Percentiles rank a stretch among this genome's conserved stretches.
These are phyloP conservation scores for Typhlomys cinereus DNA, from an alignment of 2,113 vertebrate species.

Conservation along the genomic window DNA sequence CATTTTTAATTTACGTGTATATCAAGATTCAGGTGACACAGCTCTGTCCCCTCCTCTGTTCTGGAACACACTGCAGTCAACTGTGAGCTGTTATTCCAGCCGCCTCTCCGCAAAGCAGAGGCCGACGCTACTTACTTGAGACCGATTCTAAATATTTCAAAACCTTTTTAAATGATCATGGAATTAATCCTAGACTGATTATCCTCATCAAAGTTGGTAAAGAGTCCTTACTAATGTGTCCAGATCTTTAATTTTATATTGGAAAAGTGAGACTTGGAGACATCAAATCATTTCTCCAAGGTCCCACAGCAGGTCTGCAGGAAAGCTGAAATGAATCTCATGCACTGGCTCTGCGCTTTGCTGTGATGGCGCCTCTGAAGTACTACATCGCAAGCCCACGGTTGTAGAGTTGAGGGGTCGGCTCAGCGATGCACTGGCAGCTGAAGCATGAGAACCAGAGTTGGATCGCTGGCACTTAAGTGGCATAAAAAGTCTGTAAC, in stretches of 20 bases:
- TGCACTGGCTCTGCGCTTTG: background rate
- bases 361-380: background rate
- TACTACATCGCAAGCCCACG: background rate
- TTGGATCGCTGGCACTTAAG: background rate
- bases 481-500: background rate
- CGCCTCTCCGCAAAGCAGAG: background rate
- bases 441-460: background rate
- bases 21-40: slow-evolving; percentile 69
- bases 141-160: slow-evolving; percentile 36
- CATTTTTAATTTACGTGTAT: slow-evolving; percentile 76
- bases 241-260: background rate
- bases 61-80: background rate
- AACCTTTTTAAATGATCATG: background rate
- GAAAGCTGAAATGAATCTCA: background rate
- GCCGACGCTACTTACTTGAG: slow-evolving; percentile 28
- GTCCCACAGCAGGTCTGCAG: background rate
- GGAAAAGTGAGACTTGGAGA: background rate
- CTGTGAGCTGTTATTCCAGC: slow-evolving; percentile 55
- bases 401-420: background rate
- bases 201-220: background rate
- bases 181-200: slow-evolving; percentile 28
- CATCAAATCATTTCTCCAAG: background rate
- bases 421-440: background rate
- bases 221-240: background rate
- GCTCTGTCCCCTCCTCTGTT: slow-evolving; percentile 41